These are phyloP conservation scores for Paedocypris micromegethes DNA, from an alignment of 2,797 vertebrate species.

Conservation along the genomic window DNA sequence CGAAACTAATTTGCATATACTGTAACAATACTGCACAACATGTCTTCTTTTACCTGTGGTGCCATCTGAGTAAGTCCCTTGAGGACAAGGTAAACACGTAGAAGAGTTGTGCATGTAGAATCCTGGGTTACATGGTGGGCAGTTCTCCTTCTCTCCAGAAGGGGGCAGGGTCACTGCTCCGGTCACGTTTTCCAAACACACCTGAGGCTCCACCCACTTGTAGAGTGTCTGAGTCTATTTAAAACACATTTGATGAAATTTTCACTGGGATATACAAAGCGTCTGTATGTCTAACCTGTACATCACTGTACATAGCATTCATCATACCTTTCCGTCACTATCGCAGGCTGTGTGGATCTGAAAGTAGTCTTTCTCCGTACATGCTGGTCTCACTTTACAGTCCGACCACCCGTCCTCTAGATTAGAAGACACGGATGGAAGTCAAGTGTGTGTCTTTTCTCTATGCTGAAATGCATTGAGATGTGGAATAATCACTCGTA, in stretches of 20 bases:
- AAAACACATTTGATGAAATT: no score
- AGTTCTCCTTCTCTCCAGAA: conserved; percentile 84
- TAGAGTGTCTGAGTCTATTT: conserved; percentile 87
- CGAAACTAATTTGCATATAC: no score
- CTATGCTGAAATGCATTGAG: no score
- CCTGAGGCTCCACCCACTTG: conserved; percentile 94
- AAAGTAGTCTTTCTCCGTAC: conserved; percentile 88
- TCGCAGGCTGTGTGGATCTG: conserved; percentile 92
- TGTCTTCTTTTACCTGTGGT: conserved; percentile 38
- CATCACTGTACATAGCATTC: not conserved
- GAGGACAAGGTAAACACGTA: conserved; percentile 83
- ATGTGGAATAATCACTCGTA: conserved; percentile 47
- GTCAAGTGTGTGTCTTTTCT: not conserved
- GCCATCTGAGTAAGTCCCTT: conserved; percentile 63
- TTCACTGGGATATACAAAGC: no score
- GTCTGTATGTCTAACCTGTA: no score
- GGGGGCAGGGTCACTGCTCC: conserved; percentile 77
- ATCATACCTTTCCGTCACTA: conserved; percentile 82
- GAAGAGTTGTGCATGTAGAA: conserved; percentile 91
- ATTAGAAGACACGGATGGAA: conserved; percentile 21
- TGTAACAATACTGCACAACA: not conserved
- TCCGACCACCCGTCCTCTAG: conserved; percentile 84
- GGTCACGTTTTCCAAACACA: conserved; percentile 79
- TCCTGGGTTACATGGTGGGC: conserved; percentile 95
- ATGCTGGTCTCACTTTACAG: conserved; percentile 79